phyloP scores from a whole-genome alignment of 2,888 invertebrate species.

The Andrena hattorfiana region DNA sequence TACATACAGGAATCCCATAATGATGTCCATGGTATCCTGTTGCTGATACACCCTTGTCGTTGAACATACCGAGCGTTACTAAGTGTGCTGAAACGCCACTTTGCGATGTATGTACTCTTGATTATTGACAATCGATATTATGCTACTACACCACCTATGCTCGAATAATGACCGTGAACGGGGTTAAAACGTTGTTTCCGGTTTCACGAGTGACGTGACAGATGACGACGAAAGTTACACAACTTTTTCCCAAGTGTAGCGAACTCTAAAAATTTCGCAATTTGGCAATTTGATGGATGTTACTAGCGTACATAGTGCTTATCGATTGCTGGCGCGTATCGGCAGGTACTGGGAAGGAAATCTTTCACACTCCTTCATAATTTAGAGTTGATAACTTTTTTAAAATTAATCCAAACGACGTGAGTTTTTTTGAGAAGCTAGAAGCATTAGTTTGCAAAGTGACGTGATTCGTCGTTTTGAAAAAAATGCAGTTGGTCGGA shows the following conservation, averaged over 20 bases:
- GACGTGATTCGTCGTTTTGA: too few relatives aligned
- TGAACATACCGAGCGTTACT: constrained; percentile 77
- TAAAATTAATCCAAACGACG: too few relatives aligned
- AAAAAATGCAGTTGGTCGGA: too few relatives aligned
- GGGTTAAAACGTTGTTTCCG: constrained; percentile 39
- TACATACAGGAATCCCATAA: constrained; percentile 78
- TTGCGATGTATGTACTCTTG: constrained; percentile 68
- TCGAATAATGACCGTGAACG: constrained; percentile 63
- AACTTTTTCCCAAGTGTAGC: constrained; percentile 10
- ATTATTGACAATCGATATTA: constrained; percentile 81
- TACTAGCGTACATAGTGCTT: neutral
- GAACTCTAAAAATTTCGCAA: constrained; percentile 4
- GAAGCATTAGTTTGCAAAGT: too few relatives aligned
- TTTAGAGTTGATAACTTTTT: neutral
- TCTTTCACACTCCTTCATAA: neutral
- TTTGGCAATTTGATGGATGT: neutral
- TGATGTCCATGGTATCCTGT: constrained; percentile 72
- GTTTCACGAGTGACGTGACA: neutral
- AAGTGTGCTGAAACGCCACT: constrained; percentile 65
- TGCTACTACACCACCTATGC: constrained; percentile 43
- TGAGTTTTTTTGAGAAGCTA: too few relatives aligned
- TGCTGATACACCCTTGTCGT: constrained; percentile 62
- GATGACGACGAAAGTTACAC: neutral
- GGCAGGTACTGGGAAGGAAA: neutral
- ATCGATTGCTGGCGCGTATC: neutral